phyloP scores from a whole-genome alignment of 2,113 vertebrate species.

The Seriola quinqueradiata region DNA sequence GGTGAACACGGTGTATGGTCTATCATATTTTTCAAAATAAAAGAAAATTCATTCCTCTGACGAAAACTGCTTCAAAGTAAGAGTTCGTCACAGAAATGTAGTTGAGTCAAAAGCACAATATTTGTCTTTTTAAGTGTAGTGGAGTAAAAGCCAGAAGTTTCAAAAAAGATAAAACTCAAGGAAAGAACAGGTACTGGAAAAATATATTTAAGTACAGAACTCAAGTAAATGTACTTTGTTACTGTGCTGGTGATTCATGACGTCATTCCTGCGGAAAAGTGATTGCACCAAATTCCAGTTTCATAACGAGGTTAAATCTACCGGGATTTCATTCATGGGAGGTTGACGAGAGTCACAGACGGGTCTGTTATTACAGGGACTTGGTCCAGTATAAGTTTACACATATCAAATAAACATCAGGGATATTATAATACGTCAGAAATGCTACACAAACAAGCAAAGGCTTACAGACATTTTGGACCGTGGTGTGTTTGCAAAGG shows the following conservation, averaged over 20 bases:
- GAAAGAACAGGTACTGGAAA: no score
- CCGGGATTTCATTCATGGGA: background rate
- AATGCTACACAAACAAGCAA: slow-evolving; percentile 38
- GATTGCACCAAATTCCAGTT: background rate
- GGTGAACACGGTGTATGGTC: no score
- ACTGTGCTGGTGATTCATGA: background rate
- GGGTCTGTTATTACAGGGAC: slow-evolving; percentile 1
- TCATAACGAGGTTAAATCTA: background rate
- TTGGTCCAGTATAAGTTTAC: background rate
- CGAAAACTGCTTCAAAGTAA: no score
- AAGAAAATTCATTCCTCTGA: no score
- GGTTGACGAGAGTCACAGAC: background rate
- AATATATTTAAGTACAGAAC: no score
- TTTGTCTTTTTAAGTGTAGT: no score
- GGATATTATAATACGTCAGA: background rate
- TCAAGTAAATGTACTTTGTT: no score
- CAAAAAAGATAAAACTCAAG: no score
- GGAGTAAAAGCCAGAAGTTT: no score
- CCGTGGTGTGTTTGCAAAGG: background rate
- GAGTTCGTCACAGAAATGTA: no score
- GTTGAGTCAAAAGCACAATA: no score
- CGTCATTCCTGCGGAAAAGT: background rate
- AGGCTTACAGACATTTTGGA: background rate
- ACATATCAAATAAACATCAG: slow-evolving; percentile 25
- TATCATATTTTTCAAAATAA: no score